Evolutionary conservation across 2,888 invertebrate genomes (phyloP), one percentile per base, ranked within the genome.

Genomic region (Volucella zonaria): DNA sequence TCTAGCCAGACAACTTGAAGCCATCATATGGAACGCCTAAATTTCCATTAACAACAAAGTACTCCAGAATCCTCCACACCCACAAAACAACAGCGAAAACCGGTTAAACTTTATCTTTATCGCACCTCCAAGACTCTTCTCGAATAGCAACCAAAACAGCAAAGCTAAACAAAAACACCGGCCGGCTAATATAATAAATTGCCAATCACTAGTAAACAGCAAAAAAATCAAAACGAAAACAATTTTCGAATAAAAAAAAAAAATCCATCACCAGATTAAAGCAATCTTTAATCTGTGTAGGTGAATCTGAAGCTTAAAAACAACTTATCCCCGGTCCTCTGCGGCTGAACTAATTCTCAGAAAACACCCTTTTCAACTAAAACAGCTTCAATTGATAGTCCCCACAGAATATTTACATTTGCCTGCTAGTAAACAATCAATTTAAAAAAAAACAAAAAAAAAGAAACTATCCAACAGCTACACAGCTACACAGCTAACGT

Each of bases 141-240:
- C 45, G 70, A 71, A 38, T 83, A 80, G 75, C 80, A 80, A 80
- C 70, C 23, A 38, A 64, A 78, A 45, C 31, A 70, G 74, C 64
- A 45, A 38, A 47, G n/a, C 61, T 58, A 15, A 71, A 61, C 79
- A 47, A 83, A 31, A 83, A 80, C 71, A 71, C 80, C 83, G 80
- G 83, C 83, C 75, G 83, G 80, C 49, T 80, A 83, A 73, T 31
- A 31, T 23, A 31, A 31, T 70, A 82, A 73, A 75, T 80, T 83
- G 45, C 12, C 75, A 80, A 83, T 83, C 80, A 54, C 12, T 56
- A 62, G 71, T 71, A 58, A 47, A 75, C 56, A 83, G 51, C 51
- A 47, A 59, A 56, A 62, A 67, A 12, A 31, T 47, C 15, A 62
- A 62, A 68, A 58, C 59, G 47, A 79, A 83, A 82, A 79, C 66